Evolutionary conservation across 2,113 vertebrate species (phyloP), one percentile per base, ranked within the genome.

Genomic region (human): DNA sequence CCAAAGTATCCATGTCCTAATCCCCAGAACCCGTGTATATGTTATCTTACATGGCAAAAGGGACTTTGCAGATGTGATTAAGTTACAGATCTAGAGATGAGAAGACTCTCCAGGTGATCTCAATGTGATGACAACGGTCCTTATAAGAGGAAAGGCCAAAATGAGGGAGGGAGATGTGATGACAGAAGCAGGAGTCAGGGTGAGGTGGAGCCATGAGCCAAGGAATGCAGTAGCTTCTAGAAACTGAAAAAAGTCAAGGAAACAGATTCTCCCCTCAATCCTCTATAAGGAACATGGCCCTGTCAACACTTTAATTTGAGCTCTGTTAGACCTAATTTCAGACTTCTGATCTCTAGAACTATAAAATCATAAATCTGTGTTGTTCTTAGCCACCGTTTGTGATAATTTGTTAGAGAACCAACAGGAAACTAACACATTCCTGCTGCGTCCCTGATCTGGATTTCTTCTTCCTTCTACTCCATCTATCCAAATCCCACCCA

Each of bases 1-100:
- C 40, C n/a, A 48, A 93, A 76, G 16, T 83, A 43, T 64, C 48
- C n/a, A 25, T 35, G 18, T 83, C 57, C 22, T 90, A 68, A 90
- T 38, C 68, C n/a, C 66, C 25, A 73, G 64, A 90, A 79, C 45
- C 38, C 79, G n/a, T 48, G 90, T 72, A 57, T 59, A 40, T 89
- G 64, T 80, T 75, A 89, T 92, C 79, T 96, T 94, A 50, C 14
- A 30, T 66, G 35, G 32, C 88, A 96, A 92, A 93, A 89, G 38
- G 11, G 64, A 84, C 25, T 94, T 97, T 48, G 52, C 25, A 94
- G 61, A 80, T 64, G 8, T 45, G 52, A 72, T 81, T 79, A 45
- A 90, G 30, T 57, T 85, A 86, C 83, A 20, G 48, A 50, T 66
- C 16, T 90, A 90, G 45, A 85, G 61, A 79, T 78, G n/a, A 75